Conservation (phyloP, 2,888 invertebrate genomes). For the Parnassius mnemosyne region DNA sequence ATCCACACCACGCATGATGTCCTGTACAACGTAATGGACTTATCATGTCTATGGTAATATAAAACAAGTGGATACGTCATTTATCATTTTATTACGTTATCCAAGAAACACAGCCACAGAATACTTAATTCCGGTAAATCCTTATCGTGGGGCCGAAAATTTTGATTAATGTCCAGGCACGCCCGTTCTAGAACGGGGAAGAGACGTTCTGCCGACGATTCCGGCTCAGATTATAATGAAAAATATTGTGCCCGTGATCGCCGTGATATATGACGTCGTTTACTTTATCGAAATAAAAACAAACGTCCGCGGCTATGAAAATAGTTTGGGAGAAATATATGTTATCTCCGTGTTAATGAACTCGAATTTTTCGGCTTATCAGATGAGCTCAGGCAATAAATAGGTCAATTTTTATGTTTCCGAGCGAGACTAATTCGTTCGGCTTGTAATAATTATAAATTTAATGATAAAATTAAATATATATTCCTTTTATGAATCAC, state of each 20-base stretch:
- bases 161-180: constrained; percentile 58
- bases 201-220: constrained; percentile 39
- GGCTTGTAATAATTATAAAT: constrained; percentile 15
- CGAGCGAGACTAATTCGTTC: constrained; percentile 6
- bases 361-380: constrained; percentile 64
- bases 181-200: constrained; percentile 35
- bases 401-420: constrained; percentile 60
- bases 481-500: not conserved
- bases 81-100: constrained; percentile 65
- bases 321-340: constrained; percentile 28
- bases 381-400: constrained; percentile 62
- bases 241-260: constrained; percentile 43
- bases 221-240: constrained; percentile 53
- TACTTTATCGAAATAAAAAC: constrained; percentile 32
- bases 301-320: constrained; percentile 29
- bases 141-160: constrained; percentile 51
- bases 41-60: constrained; percentile 78
- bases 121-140: constrained; percentile 50
- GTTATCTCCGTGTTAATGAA: constrained; percentile 67
- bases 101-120: constrained; percentile 46
- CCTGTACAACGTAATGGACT: constrained; percentile 68
- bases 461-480: constrained; percentile 6
- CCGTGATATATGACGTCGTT: constrained; percentile 34
- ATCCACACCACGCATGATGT: constrained; percentile 49
- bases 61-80: constrained; percentile 59